Base-by-base conservation (phyloP, 2,797 vertebrate genomes). In the Hybognathus amarus region DNA sequence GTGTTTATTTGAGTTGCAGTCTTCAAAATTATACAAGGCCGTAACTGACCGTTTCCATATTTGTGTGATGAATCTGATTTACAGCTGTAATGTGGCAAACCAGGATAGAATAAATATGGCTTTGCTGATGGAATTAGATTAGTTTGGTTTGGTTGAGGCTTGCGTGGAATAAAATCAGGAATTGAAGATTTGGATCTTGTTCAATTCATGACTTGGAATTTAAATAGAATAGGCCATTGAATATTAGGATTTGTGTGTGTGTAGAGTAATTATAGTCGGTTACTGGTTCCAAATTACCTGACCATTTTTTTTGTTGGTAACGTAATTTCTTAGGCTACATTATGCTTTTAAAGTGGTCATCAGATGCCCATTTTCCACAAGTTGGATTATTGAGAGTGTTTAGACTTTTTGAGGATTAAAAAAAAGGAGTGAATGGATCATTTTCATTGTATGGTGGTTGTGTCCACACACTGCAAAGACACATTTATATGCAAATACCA, bases 21-120 rank as follows among this genome's bases (percentile, higher is more conserved):
- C 83, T 73, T 90, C 87, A 81, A 88, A 93, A 92, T 92, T 87
- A 92, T 86, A 89, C 86, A 87, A 27, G 87, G 68, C 85, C 85
- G 84, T 91, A 92, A 93, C 91, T 92, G 90, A 89, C 92, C 87
- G 83, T 90, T 90, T 93, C 89, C 90, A 91, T 91, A 89, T 92
- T 92, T 90, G 87, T 87, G 83, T 54, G 87, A 89, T 79, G 66
- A 84, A 90, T 87, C 77, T 89, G 85, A 91, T 92, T 91, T 86
- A 88, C 89, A 82, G 87, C 66, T 47, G 79, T 54, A 68, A 50
- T 88, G 45, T 47, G 87, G 88, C 89, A 90, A 40, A 56, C 84
- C 87, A 91, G 87, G 42, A 90, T 83, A 73, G 91, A 91, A 91
- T 89, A 85, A 92, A 90, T 47, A 79, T 84, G 84, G 82, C 87